Conservation (phyloP, 2,797 vertebrate genomes). For the Australoheros facetus region DNA sequence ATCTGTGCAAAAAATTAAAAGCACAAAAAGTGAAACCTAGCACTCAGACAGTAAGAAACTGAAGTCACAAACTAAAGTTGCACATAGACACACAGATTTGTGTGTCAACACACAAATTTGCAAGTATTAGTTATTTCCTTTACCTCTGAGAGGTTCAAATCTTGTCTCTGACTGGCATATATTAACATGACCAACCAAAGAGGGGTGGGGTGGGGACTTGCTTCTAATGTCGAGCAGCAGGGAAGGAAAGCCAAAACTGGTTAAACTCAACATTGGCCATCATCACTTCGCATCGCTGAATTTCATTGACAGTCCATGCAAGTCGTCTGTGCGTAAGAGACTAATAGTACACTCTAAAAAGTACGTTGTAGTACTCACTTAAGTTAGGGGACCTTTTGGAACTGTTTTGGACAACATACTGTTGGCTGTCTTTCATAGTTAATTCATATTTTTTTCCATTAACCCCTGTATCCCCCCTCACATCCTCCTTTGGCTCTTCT, state of each 20-base stretch:
- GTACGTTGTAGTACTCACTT: too few relatives aligned
- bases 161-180: not conserved
- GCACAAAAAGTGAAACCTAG: not conserved
- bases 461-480: not conserved
- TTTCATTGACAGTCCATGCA: not conserved
- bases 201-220: too few relatives aligned
- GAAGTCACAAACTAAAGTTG: not conserved
- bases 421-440: too few relatives aligned
- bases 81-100: too few relatives aligned
- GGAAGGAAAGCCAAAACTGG: not conserved
- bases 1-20: too few relatives aligned
- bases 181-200: too few relatives aligned
- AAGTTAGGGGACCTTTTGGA: not conserved
- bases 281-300: not conserved
- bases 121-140: not conserved
- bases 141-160: not conserved
- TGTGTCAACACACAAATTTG: too few relatives aligned
- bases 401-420: not conserved
- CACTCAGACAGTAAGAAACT: not conserved
- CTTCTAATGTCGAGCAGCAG: not conserved
- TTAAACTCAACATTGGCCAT: not conserved
- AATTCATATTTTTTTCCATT: too few relatives aligned
- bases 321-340: too few relatives aligned
- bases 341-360: too few relatives aligned
- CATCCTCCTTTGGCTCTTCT: not conserved